Base-by-base conservation (phyloP, 2,113 vertebrate genomes). In the Sander lucioperca region DNA sequence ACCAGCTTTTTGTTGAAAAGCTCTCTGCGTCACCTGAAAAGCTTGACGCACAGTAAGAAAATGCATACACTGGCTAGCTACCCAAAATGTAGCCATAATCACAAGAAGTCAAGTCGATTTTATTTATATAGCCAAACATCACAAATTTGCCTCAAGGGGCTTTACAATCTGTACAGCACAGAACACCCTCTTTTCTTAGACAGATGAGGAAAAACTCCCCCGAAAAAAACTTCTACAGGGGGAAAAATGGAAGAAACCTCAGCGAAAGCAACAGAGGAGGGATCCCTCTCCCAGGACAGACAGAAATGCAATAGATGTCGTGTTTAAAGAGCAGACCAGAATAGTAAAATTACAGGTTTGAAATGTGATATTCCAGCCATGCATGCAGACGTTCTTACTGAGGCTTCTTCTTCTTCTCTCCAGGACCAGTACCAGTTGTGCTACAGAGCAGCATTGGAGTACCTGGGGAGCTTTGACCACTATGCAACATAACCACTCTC, bases 391-490 rank as follows among this genome's bases (percentile, higher is more conserved):
- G 10, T n/a, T 27, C 27, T 78, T 10, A 58, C 1, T 2, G 39
- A 79, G 6, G 21, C 2, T 53, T 47, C 67, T 8, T 71, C 18
- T 10, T 81, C 51, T 63, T 53, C 64, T 80, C 50, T 68, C 13
- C 95, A 99, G 98, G 98, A 99, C 96, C 97, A 99, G 96, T 99
- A 99, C 94, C 98, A 99, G 96, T 95, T 99, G 96, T 99, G 98
- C 95, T 99, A 99, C 95, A 93, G 97, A 63, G 98, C 98, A 0
- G 98, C 97, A 0, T 93, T 99, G 95, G 98, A 99, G 94, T 99
- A 99, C 94, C 96, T 99, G 86, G 98, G 98, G 92, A 99, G 98
- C 96, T 99, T 99, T 39, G 98, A 99, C 96, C 98, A 99, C 97
- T 99, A 99, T 99, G 98, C 98, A 99, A 99, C 98, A 96, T 99